These are phyloP conservation scores for Aporophyla lueneburgensis DNA, from an alignment of 2,888 invertebrate genomes.

Conservation along the genomic window DNA sequence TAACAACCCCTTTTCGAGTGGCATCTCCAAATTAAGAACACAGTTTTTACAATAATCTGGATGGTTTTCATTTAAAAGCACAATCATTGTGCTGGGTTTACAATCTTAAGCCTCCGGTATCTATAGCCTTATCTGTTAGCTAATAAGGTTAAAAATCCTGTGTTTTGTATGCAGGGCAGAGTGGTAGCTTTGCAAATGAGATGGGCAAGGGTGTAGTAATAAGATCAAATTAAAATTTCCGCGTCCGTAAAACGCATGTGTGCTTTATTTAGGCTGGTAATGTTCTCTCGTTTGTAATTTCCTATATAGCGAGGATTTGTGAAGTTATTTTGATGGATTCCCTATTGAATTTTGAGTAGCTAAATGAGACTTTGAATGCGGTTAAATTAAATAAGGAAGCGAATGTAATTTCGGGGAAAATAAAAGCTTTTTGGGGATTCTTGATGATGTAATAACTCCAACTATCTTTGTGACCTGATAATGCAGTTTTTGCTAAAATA, in stretches of 20 bases:
- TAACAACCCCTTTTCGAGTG: conserved; percentile 45
- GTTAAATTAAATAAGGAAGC: conserved; percentile 31
- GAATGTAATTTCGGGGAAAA: conserved; percentile 22
- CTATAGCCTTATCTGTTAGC: conserved; percentile 1
- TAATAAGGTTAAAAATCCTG: conserved; percentile 39
- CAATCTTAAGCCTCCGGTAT: conserved; percentile 29
- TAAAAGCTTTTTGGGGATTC: conserved; percentile 14
- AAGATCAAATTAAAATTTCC: conserved; percentile 75
- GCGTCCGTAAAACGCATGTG: conserved; percentile 67
- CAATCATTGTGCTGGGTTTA: conserved; percentile 56
- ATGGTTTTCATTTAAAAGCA: conserved; percentile 70
- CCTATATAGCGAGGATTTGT: conserved; percentile 38
- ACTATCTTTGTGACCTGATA: neutral
- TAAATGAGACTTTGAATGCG: conserved; percentile 25
- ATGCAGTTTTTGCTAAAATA: neutral
- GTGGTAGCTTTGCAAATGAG: conserved; percentile 68
- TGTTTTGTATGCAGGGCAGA: neutral
- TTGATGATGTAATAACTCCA: neutral
- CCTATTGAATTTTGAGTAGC: conserved; percentile 44
- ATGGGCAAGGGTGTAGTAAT: conserved; percentile 70
- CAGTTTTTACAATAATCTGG: conserved; percentile 71
- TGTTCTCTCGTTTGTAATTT: conserved; percentile 49
- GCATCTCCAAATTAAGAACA: conserved; percentile 64
- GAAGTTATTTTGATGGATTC: conserved; percentile 50
- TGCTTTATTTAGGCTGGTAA: conserved; percentile 67